phyloP scores from a whole-genome alignment of 2,888 invertebrate genomes.

The Netelia inedita region DNA sequence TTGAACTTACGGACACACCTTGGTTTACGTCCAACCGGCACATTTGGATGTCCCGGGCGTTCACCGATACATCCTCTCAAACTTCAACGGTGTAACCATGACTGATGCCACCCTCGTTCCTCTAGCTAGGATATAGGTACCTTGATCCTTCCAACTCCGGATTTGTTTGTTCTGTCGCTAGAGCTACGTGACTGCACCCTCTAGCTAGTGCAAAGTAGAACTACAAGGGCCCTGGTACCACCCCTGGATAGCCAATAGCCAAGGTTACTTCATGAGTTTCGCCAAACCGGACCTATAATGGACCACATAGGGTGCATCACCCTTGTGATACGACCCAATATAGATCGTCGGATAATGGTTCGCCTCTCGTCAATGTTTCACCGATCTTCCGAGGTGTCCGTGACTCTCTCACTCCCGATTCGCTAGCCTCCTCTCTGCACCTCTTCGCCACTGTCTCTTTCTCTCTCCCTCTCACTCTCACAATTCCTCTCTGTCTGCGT shows the following conservation, averaged over 20 bases:
- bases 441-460: background rate
- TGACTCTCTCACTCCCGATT: background rate
- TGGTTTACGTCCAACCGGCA: too few relatives aligned
- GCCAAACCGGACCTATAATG: slow-evolving; percentile 30
- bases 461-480: too few relatives aligned
- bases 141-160: slow-evolving; percentile 6
- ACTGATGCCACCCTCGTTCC: slow-evolving; percentile 1
- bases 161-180: slow-evolving; percentile 43
- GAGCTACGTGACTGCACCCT: slow-evolving; percentile 36
- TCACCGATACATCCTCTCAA: too few relatives aligned
- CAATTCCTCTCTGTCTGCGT: background rate
- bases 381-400: slow-evolving; percentile 27
- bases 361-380: background rate
- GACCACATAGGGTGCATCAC: slow-evolving; percentile 12
- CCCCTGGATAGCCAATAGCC: slow-evolving; percentile 8
- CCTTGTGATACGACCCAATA: background rate
- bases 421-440: too few relatives aligned
- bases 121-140: background rate
- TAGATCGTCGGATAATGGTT: background rate
- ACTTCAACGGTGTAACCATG: background rate
- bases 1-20: too few relatives aligned
- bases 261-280: slow-evolving; percentile 12
- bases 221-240: background rate
- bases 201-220: background rate
- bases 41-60: too few relatives aligned